phyloP scores from a whole-genome alignment of 2,888 invertebrate genomes.

The Tanypteryx hageni region DNA sequence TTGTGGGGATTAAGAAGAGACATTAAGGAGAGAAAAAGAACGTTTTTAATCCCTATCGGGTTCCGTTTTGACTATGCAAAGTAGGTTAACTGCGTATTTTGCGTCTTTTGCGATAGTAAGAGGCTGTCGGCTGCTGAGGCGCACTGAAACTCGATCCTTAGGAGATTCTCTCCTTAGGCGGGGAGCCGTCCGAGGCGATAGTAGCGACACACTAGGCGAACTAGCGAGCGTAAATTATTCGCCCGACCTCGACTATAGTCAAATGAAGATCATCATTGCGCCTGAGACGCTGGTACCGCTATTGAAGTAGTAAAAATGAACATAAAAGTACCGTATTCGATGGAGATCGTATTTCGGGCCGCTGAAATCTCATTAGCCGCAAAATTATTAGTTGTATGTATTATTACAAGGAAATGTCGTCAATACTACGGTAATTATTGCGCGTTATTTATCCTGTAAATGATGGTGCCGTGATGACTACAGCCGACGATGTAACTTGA shows the following conservation, averaged over 20 bases:
- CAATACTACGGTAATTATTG: too few species aligned
- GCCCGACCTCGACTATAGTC: background rate
- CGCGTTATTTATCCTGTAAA: too few species aligned
- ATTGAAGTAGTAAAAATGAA: too few species aligned
- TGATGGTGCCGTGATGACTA: too few species aligned
- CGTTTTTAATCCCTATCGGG: constrained; percentile 37
- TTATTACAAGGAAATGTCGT: too few species aligned
- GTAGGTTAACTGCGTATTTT: constrained; percentile 59
- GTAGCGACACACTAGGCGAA: background rate
- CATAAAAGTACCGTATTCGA: too few species aligned
- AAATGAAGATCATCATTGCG: background rate
- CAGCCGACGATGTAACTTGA: too few species aligned
- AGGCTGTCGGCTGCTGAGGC: background rate
- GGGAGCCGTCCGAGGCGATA: constrained; percentile 8
- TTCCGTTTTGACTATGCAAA: constrained; percentile 44
- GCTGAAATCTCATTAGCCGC: too few species aligned
- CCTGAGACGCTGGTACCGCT: background rate
- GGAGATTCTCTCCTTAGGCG: background rate
- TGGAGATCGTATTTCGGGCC: too few species aligned
- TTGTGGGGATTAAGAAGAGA: constrained; percentile 10
- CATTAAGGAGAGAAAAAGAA: constrained; percentile 10
- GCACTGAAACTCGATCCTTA: constrained; percentile 9
- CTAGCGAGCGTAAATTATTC: constrained; percentile 49
- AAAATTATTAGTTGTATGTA: too few species aligned
- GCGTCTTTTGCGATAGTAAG: constrained; percentile 7